These are phyloP conservation scores for Porites lobata DNA, from an alignment of 92 coral and sea anemone species.

Conservation along the genomic window DNA sequence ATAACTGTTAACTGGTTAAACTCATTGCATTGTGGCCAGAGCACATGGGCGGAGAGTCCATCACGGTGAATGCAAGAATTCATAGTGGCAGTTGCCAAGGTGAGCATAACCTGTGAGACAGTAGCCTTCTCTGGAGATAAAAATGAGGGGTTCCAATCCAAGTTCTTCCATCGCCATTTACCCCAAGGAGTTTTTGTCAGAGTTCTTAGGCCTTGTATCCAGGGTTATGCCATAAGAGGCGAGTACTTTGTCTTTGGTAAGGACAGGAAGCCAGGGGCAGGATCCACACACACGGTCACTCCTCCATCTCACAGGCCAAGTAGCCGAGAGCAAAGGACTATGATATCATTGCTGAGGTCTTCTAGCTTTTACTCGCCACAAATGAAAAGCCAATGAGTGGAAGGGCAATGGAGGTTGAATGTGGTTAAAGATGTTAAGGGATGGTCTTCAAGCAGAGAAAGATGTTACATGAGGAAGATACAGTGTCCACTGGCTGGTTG, in stretches of 20 bases:
- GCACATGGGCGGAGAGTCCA: slow-evolving; percentile 44
- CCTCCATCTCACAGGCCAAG: slow-evolving; percentile 32
- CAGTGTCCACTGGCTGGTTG: slow-evolving; percentile 41
- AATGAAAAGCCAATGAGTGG: slow-evolving; percentile 42
- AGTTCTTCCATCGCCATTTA: background rate
- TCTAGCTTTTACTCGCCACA: slow-evolving; percentile 30
- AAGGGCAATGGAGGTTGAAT: background rate
- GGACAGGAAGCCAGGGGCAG: slow-evolving; percentile 29
- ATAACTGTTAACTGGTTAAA: slow-evolving; percentile 48
- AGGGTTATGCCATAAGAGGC: slow-evolving; percentile 18
- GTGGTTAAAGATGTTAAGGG: slow-evolving; percentile 49
- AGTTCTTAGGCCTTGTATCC: background rate
- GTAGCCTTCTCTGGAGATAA: slow-evolving; percentile 11
- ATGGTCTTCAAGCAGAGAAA: slow-evolving; percentile 38
- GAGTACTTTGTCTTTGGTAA: slow-evolving; percentile 19
- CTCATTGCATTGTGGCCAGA: slow-evolving; percentile 64
- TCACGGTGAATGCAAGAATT: slow-evolving; percentile 28
- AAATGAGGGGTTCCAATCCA: background rate
- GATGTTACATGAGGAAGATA: slow-evolving; percentile 46
- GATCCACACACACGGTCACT: slow-evolving; percentile 50
- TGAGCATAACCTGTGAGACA: slow-evolving; percentile 1
- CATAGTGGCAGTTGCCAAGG: slow-evolving; percentile 27
- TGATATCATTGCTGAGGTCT: slow-evolving; percentile 29
- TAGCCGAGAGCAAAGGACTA: slow-evolving; percentile 34
- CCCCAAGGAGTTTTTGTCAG: background rate